Evolutionary conservation across 2,888 invertebrate species (phyloP).

Genomic region (Osmoderma eremita): DNA sequence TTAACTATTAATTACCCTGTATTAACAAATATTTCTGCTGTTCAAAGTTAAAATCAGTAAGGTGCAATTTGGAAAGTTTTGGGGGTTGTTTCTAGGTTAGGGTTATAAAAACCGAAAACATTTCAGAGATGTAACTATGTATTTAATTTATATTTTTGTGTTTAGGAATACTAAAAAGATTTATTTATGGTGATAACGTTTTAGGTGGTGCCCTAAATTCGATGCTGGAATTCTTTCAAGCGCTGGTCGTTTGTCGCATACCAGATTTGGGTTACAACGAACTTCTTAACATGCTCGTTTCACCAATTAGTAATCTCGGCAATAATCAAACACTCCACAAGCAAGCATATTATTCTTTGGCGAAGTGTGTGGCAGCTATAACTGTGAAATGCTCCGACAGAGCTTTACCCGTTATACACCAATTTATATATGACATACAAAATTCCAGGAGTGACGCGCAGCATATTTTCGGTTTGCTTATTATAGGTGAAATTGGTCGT

Average conservation of each 20-base stretch:
- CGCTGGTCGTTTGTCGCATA: slow-evolving; percentile 85
- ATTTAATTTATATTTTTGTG: no score
- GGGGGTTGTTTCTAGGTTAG: no score
- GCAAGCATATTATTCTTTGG: slow-evolving; percentile 93
- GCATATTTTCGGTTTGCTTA: slow-evolving; percentile 91
- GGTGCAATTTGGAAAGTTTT: no score
- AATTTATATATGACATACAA: slow-evolving; percentile 78
- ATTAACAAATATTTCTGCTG: no score
- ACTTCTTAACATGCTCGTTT: slow-evolving; percentile 79
- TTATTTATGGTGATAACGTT: no score
- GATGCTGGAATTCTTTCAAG: slow-evolving; percentile 91
- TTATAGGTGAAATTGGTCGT: slow-evolving; percentile 96
- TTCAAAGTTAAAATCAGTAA: no score
- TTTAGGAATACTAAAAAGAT: no score
- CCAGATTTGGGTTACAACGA: slow-evolving; percentile 80
- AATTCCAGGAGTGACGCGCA: slow-evolving; percentile 79
- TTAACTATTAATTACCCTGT: no score
- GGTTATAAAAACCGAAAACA: no score
- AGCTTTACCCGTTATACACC: slow-evolving; percentile 73
- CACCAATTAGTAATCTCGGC: slow-evolving; percentile 65
- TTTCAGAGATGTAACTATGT: no score
- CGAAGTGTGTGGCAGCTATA: slow-evolving; percentile 95
- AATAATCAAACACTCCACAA: slow-evolving; percentile 65
- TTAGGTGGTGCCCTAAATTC: slow-evolving; percentile 89
- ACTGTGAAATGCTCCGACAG: slow-evolving; percentile 82